phyloP scores from a whole-genome alignment of 2,113 vertebrate genomes.

The Clarias magur region DNA sequence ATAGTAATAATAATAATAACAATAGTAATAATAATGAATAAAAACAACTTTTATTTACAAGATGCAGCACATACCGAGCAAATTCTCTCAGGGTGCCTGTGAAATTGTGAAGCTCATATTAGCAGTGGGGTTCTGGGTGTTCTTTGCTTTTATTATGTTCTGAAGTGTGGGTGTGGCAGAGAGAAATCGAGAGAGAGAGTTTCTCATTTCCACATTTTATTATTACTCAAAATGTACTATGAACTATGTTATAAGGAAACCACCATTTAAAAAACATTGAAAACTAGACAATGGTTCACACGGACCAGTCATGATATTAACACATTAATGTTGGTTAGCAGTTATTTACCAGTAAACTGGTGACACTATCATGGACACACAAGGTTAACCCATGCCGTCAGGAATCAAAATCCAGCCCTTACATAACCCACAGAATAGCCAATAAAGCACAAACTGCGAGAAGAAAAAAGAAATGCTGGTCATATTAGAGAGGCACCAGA shows the following conservation, averaged over 20 bases:
- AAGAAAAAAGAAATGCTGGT: no score
- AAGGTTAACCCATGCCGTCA: no score
- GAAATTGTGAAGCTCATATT: background rate
- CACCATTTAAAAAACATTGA: background rate
- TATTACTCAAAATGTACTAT: background rate
- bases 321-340: no score
- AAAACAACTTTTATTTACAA: background rate
- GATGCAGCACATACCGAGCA: background rate
- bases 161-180: background rate
- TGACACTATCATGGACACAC: no score
- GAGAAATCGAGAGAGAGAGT: background rate
- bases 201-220: background rate
- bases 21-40: background rate
- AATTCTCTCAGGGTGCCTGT: background rate
- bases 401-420: no score
- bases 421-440: no score
- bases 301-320: no score
- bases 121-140: background rate
- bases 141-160: constrained; percentile 2
- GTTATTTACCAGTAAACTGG: no score
- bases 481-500: no score
- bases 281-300: background rate
- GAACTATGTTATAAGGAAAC: background rate
- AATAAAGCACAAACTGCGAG: no score
- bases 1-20: no score